Evolutionary conservation across 2,113 vertebrate species (phyloP).

Genomic region (Oceanodroma tethys): DNA sequence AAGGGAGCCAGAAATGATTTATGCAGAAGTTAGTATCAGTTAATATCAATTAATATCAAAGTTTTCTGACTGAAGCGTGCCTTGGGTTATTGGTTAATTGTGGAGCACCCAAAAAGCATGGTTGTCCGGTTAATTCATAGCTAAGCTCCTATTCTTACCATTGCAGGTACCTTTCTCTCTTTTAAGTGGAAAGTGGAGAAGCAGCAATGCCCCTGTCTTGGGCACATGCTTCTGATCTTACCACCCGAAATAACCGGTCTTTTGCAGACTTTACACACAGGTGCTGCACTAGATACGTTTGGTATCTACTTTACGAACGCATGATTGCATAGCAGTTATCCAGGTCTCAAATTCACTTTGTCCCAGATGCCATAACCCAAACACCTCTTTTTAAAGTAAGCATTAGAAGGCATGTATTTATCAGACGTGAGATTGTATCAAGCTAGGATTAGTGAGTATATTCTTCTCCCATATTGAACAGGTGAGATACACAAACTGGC

Average conservation of each 20-base stretch:
- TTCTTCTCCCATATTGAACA: neutral
- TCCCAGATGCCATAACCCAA: neutral
- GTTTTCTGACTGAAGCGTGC: neutral
- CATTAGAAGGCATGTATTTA: neutral
- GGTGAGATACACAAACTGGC: neutral
- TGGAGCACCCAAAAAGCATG: neutral
- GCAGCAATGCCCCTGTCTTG: neutral
- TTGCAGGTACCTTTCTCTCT: no score
- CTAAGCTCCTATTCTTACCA: neutral
- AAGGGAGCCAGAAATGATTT: neutral
- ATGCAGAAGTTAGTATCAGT: neutral
- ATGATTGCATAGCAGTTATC: neutral
- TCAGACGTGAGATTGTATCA: neutral
- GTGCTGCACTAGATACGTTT: neutral
- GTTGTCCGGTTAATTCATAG: neutral
- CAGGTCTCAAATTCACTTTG: neutral
- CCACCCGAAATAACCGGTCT: neutral
- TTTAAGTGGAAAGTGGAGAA: neutral
- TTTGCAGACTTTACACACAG: accelerated
- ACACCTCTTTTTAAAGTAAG: neutral
- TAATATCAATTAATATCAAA: neutral
- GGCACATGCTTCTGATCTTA: neutral
- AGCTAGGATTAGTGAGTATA: neutral
- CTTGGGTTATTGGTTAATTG: neutral
- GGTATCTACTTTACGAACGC: neutral